Base-by-base conservation (phyloP, 2,888 invertebrate species). In the Chymomyza amoena region DNA sequence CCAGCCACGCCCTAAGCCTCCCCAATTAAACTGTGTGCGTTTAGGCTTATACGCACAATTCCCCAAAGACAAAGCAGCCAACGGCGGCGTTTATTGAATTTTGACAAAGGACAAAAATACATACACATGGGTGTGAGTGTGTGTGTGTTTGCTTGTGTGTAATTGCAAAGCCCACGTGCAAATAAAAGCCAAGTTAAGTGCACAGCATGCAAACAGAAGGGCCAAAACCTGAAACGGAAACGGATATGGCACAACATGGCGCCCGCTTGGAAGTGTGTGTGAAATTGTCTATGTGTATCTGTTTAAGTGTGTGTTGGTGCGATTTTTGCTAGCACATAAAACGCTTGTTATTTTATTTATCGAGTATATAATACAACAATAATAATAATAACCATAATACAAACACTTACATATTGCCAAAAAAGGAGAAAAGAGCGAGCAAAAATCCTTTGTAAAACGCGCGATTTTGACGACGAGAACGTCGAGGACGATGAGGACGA, bases 271-370 rank as follows among this genome's bases (percentile, higher is more conserved):
- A 45, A 6, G 3, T 45, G 39, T 45, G 10, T 45, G 13, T 13
- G 57, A 5, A 36, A 15, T 3, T 16, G 16, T 15, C 15, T 45
- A 13, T 45, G 13, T 45, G 39, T 45, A 45, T 36, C 61, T 61
- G 18, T 18, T 18, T 39, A 36, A 61, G 36, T 54, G n/a, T 54
- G 54, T 54, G 51, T 16, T 20, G 57, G 71, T 64, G 57, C 75
- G 78, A 68, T 69, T 65, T 61, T 64, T 72, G 73, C 64, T 68
- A 69, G 62, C 67, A 64, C 75, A 87, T 76, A 79, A 83, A 84
- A 64, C 51, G 68, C 63, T 77, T 75, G 83, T 84, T 87, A 84
- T 87, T 84, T 76, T 80, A 76, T 84, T 84, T 84, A 84, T 83
- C 80, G 39, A 39, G 39, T 18, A 39, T 32, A 61, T 18, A 54